Evolutionary conservation across 2,797 vertebrate species (phyloP), one percentile per base, ranked within the genome.

Genomic region (Chelon labrosus): DNA sequence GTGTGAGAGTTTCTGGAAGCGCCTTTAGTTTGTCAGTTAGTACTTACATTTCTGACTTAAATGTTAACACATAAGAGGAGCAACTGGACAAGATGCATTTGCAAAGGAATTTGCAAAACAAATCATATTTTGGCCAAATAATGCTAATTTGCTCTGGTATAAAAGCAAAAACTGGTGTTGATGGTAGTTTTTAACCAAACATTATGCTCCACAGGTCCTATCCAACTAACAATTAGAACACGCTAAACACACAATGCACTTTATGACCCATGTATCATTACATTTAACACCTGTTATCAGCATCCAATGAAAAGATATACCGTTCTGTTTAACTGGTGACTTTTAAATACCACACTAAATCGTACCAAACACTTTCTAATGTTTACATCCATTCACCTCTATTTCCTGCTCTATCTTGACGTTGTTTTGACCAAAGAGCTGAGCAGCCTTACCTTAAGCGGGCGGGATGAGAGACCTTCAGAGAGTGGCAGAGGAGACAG

Each of bases 401-500:
- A 50, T 65, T 49, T 51, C 5, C 20, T 73, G 42, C 60, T 57
- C 27, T 39, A 13, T 20, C 19, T 25, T 3, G 1, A 2, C 4
- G 31, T 27, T 53, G n/a, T 65, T 54, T 41, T 8, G 55, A 7
- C 2, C 3, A 54, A 22, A 54, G 38, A 85, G 67, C 54, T 38
- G 14, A 63, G 46, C 73, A 63, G 70, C 25, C 93, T 93, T 95
- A 95, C 94, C 93, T 93, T 67, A 13, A 81, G 67, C 78, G 65
- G 81, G 70, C 47, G 22, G 72, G 85, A 82, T 61, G 79, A 82
- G 80, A 83, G 74, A 75, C 72, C 75, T 22, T 17, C 70, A 68
- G 55, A 42, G 63, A 84, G 58, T 74, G 72, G 52, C 46, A 37
- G 44, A n/a, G 52, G 56, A 82, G 67, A 62, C 37, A 10, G 19